Evolutionary conservation across 2,888 invertebrate species (phyloP).

Genomic region (Hydrotaea cyrtoneurina): DNA sequence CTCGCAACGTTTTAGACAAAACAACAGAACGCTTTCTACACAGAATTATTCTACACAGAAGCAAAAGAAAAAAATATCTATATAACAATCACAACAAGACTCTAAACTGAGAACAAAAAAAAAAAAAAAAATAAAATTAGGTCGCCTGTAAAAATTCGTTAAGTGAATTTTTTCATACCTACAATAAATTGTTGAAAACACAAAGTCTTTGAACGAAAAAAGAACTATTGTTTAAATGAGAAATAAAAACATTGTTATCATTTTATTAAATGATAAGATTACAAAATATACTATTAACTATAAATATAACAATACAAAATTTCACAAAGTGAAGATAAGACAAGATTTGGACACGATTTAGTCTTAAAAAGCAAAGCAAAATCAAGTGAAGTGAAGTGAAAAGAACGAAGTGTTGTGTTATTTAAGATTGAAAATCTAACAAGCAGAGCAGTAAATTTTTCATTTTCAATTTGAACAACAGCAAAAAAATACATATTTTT

Average conservation of each 20-base stretch:
- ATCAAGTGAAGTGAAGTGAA: not conserved
- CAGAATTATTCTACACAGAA: constrained; percentile 21
- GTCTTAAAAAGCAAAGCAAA: constrained; percentile 28
- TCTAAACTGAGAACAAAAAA: too few relatives aligned
- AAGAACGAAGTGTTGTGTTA: constrained; percentile 37
- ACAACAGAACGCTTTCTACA: constrained; percentile 20
- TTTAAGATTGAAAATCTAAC: constrained; percentile 34
- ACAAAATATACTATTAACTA: constrained; percentile 26
- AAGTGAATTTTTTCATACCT: constrained; percentile 5
- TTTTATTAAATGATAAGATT: constrained; percentile 47
- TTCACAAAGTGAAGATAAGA: constrained; percentile 44
- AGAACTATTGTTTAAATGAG: constrained; percentile 37
- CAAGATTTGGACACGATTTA: constrained; percentile 31
- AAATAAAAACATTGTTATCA: constrained; percentile 33
- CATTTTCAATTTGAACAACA: not conserved
- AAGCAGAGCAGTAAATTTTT: constrained; percentile 30
- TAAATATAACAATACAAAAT: constrained; percentile 24
- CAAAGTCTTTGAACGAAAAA: constrained; percentile 26
- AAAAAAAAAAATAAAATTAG: constrained; percentile 5
- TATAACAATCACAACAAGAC: constrained; percentile 2
- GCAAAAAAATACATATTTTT: not conserved
- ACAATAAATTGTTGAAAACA: not conserved
- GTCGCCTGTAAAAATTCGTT: constrained; percentile 23
- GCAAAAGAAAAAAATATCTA: not conserved
- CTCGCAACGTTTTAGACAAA: constrained; percentile 41